Base-by-base conservation (phyloP, 2,888 invertebrate species). In the Amphipyra berbera region DNA sequence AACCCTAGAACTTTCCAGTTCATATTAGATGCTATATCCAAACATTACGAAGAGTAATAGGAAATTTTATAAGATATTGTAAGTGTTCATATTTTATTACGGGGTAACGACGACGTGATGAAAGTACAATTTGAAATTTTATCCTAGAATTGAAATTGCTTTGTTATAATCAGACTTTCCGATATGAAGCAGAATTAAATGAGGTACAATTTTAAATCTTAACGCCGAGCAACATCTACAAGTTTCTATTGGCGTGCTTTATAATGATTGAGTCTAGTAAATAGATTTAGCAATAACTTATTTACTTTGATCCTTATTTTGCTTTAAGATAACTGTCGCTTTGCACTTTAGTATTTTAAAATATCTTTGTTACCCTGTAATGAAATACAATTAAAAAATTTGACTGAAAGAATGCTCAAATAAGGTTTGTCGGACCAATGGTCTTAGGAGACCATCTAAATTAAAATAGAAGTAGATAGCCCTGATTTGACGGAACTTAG, bases 1-100 rank as follows among this genome's bases (percentile, higher is more conserved):
- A 96, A 95, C 73, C 93, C 96, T 0, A 92, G 94, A 70, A 96
- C 96, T 5, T 96, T 97, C 85, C 97, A 96, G 84, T 96, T 96
- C 79, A 97, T 97, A 90, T 85, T 97, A 81, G 96, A 97, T 76
- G 93, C 95, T 15, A 92, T 95, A 76, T 83, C 90, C 1, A 90
- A 88, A 69, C 89, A 92, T 78, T 94, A 93, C 54, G 84, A 85
- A 44, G 77, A 88, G n/a, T 78, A 90, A 76, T 90, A 88, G 73
- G 10, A 1, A 5, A 40, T 10, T 35, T 2, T 14, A 37, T 37
- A 37, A 9, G 15, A 42, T 27, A 45, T 47, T 49, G 8, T 27
- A 46, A 37, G 50, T 53, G 5, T 53, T 63, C 27, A 14, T 55
- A 58, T 48, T 69, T 68, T 64, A 48, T 74, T 62, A 59, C 14